These are phyloP conservation scores for Monodelphis domestica DNA, from an alignment of 2,797 vertebrate species.

Conservation along the genomic window DNA sequence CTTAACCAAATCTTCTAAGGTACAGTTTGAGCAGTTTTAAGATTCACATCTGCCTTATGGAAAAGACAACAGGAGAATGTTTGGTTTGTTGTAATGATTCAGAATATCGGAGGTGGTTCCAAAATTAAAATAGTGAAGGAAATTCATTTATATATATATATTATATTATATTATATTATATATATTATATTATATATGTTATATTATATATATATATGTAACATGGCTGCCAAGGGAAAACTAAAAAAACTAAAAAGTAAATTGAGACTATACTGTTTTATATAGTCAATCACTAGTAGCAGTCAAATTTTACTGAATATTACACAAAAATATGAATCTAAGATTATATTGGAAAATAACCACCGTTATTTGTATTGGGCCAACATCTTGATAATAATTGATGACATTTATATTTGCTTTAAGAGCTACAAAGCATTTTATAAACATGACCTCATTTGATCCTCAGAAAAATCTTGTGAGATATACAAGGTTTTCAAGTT, in stretches of 20 bases:
- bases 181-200: too few species aligned
- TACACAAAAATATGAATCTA: conserved; percentile 64
- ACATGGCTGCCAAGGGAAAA: conserved; percentile 35
- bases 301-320: conserved; percentile 64
- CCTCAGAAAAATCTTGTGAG: neutral
- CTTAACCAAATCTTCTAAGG: too few species aligned
- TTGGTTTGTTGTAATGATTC: conserved; percentile 26
- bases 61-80: neutral
- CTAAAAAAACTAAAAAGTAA: conserved; percentile 28
- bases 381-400: conserved; percentile 55
- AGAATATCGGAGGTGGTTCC: conserved; percentile 1
- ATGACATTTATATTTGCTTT: neutral
- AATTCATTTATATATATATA: neutral
- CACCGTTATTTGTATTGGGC: conserved; percentile 61
- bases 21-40: too few species aligned
- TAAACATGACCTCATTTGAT: neutral
- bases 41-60: neutral
- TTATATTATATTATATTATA: too few species aligned
- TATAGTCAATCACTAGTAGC: too few species aligned
- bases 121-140: conserved; percentile 57
- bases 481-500: neutral
- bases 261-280: conserved; percentile 37
- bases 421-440: neutral
- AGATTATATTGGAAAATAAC: conserved; percentile 70
- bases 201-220: too few species aligned